Conservation (phyloP, 1,140 invertebrate genomes). For the Trichogramma pretiosum region DNA sequence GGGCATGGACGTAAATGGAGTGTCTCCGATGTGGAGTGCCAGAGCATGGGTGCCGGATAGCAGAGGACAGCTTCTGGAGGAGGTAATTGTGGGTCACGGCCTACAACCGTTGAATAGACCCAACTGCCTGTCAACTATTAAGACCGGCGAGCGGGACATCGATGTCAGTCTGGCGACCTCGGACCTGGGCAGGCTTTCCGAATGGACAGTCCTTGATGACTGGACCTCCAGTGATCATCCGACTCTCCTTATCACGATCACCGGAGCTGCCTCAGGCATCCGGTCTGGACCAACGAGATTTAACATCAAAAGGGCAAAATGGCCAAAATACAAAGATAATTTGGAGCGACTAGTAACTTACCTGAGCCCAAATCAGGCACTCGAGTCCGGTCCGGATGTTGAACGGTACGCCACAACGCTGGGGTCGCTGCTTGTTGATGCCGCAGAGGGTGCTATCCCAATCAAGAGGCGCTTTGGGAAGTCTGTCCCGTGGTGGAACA, state of each 20-base stretch:
- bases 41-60: not conserved
- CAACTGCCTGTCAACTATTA: no score
- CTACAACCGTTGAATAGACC: no score
- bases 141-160: no score
- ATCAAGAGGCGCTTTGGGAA: not conserved
- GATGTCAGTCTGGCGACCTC: not conserved
- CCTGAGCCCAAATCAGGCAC: no score
- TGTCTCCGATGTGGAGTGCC: not conserved
- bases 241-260: not conserved
- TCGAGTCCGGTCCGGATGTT: not conserved
- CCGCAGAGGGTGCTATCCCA: not conserved
- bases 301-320: not conserved
- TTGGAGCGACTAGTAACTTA: not conserved
- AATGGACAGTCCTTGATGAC: not conserved
- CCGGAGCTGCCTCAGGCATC: no score
- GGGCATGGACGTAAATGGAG: conserved; percentile 1
- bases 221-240: not conserved
- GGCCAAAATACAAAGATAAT: not conserved
- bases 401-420: not conserved
- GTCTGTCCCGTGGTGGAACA: conserved; percentile 1
- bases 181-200: not conserved
- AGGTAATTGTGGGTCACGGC: no score
- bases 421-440: not conserved
- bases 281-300: not conserved
- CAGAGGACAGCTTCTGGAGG: not conserved